Conservation (phyloP, 2,113 vertebrate genomes). For the Mastomys coucha region DNA sequence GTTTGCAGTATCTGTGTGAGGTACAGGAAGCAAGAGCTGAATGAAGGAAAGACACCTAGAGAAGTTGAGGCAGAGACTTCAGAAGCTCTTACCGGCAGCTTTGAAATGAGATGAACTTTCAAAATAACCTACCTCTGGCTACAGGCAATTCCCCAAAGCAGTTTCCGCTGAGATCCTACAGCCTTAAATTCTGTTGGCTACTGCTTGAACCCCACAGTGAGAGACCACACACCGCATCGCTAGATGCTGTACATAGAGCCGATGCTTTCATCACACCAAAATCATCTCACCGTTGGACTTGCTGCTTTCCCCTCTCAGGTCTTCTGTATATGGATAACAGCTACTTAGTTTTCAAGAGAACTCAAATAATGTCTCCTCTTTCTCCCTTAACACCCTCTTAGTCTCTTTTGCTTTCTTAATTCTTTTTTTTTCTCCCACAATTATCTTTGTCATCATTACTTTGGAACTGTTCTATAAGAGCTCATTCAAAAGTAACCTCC, state of each 20-base stretch:
- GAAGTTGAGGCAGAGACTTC: not conserved
- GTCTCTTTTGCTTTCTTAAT: not conserved
- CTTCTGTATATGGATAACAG: not conserved
- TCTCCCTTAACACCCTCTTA: not conserved
- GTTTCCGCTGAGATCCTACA: not conserved
- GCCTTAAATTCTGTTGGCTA: not conserved
- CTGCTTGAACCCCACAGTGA: not conserved
- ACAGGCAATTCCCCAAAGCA: not conserved
- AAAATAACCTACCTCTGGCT: not conserved
- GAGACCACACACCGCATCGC: not conserved
- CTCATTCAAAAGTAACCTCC: slow-evolving; percentile 65
- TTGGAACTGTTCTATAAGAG: not conserved
- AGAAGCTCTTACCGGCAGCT: not conserved
- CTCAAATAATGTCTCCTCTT: not conserved
- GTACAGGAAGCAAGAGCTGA: not conserved
- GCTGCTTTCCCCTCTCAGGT: not conserved
- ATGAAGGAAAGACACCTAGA: not conserved
- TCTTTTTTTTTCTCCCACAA: not conserved
- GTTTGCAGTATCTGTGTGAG: not conserved
- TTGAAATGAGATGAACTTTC: not conserved
- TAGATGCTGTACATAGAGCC: not conserved
- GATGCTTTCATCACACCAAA: not conserved
- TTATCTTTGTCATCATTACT: not conserved
- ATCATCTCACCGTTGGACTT: not conserved
- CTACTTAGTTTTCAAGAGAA: slow-evolving; percentile 38